Base-by-base conservation (phyloP, 37 sponge, comb jelly and placozoan genomes). In the Spongia lamella region DNA sequence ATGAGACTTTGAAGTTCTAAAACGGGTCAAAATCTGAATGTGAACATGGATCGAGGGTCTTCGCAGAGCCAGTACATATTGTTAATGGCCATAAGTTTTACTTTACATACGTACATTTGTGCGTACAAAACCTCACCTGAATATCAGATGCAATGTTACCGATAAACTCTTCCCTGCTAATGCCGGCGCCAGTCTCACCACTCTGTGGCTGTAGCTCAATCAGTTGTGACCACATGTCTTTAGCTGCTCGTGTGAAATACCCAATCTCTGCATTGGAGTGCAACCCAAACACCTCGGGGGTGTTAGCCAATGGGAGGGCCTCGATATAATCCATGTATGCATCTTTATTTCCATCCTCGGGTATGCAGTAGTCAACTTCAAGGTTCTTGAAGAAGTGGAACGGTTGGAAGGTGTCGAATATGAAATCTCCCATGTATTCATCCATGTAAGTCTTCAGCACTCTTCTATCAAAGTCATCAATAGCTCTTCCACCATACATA, bases 401-500 rank as follows among this genome's bases (percentile, higher is more conserved):
- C 0, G 99, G 99, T 57, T 98, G 99, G 70, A 98, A 98, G 36
- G 99, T 89, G 69, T 98, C 99, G 68, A 98, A 98, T 26, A 98
- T 98, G 73, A 98, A 98, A 77, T 98, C 99, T 66, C 99, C 99
- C 93, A 98, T 95, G 82, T 98, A 98, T 56, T 98, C 99, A 49
- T 98, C 96, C 99, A 98, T 98, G 86, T 98, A 98, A 15, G 89
- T 98, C 74, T 73, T 98, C 63, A 98, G 93, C 32, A 98, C 86
- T n/a, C n/a, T n/a, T n/a, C n/a, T n/a, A n/a, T n/a, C n/a, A n/a
- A n/a, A n/a, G n/a, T n/a, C n/a, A n/a, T 98, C 99, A 68, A 98
- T 98, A 32, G 96, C 99, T 68, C 99, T 60, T 1, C 99, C 99
- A 27, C 99, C 99, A 69, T 98, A 98, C 99, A 98, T 98, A 60